A percentile compares a stretch with the other conserved stretches of the same genome.
These are phyloP conservation scores for Helogale parvula DNA, from an alignment of 2,113 vertebrate genomes.

Conservation along the genomic window DNA sequence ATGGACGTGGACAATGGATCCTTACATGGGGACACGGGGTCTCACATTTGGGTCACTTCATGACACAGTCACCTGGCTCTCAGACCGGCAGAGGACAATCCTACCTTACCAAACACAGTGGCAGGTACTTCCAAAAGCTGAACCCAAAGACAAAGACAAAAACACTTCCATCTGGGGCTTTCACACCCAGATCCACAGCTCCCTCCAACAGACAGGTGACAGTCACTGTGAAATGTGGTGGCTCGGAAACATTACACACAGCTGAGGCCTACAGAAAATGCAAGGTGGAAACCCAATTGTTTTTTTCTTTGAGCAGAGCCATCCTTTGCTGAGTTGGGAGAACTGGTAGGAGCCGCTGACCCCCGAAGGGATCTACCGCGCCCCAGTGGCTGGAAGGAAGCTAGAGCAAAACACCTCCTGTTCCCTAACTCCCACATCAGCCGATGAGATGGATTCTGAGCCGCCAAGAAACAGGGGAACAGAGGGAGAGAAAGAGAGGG, in stretches of 20 bases:
- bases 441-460: not conserved
- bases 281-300: not conserved
- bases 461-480: not conserved
- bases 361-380: not conserved
- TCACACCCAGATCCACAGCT: not conserved
- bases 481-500: not conserved
- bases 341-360: not conserved
- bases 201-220: too few relatives aligned
- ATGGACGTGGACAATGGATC: not conserved
- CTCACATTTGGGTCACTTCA: not conserved
- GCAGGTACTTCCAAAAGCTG: not conserved
- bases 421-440: not conserved
- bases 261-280: not conserved
- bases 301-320: not conserved
- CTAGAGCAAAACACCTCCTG: not conserved
- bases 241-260: not conserved
- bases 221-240: not conserved
- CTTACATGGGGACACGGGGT: not conserved
- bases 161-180: rapidly evolving
- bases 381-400: not conserved
- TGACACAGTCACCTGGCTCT: not conserved
- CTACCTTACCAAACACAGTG: not conserved
- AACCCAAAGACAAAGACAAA: not conserved
- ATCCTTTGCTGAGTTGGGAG: not conserved
- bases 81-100: not conserved